Base-by-base conservation (phyloP, 2,888 invertebrate genomes). In the Taphrorychus bicolor region DNA sequence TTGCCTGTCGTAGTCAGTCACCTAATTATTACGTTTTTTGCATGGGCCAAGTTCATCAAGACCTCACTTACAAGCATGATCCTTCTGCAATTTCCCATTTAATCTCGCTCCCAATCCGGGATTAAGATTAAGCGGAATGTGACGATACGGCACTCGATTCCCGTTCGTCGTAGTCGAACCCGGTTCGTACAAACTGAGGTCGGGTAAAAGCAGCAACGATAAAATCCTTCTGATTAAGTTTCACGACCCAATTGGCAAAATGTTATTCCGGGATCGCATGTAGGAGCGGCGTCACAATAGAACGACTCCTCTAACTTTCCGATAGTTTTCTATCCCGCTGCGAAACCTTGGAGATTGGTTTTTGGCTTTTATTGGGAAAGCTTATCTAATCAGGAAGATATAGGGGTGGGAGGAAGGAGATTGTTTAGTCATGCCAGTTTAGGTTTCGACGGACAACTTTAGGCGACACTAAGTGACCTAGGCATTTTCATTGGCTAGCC, bases 221-320 rank as follows among this genome's bases (percentile, higher is more conserved):
- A 69, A 42, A 60, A 69, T 69, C 69, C 64, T 64, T 69, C 65
- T 61, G 69, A 69, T 69, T 61, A 62, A 65, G 62, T 66, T 69
- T 69, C 69, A 69, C 65, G 69, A 59, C 59, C 66, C 69, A 61
- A 66, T 69, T 69, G 65, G 66, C 66, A 59, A 60, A 69, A 66
- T 61, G 62, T 61, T 65, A 61, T 59, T 66, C 66, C 17, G 53
- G 40, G 42, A 59, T 60, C 52, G 17, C 60, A 16, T 42, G 16
- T 49, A 49, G 19, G 45, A n/a, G 19, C 56, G 19, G 56, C 41
- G 41, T 57, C 41, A 45, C 48, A 58, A 14, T 19, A 42, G 49
- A 59, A 59, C 18, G 59, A 49, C 49, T 23, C 22, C 42, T 49
- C 17, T 59, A 59, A 59, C 14, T 59, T 42, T 42, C 57, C 21